Base-by-base conservation (phyloP, 2,113 vertebrate species). In the Anarrhichthys ocellatus region DNA sequence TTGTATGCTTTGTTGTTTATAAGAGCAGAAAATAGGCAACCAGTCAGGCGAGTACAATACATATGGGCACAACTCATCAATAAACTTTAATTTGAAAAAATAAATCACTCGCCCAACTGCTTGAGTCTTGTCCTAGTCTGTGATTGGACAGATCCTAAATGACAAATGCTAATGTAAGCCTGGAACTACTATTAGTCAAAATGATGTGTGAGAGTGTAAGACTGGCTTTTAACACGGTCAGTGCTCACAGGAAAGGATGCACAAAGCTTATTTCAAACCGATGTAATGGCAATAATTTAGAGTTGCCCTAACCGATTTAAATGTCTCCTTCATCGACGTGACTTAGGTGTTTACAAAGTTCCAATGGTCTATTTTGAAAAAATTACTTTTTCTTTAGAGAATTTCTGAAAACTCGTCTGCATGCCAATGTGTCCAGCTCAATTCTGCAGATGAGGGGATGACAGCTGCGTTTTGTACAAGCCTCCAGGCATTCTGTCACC, bases 401-500 rank as follows among this genome's bases (percentile, higher is more conserved):
- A 56, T 72, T 68, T 65, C 72, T 66, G 18, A 78, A 82, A 80
- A 79, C 76, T 84, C 69, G 73, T 74, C 69, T 84, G 84, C 81
- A 88, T 87, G 80, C 67, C 46, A 83, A 80, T 86, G 59, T 27
- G 58, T 59, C 66, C 18, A 3, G 59, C 84, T 86, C 63, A 20
- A 24, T 63, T 44, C 73, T 70, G 61, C 83, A 65, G 73, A 76
- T 83, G 76, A 83, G 63, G 59, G 73, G 80, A 56, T 68, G 88
- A 81, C 87, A 82, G 76, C 80, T 88, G 70, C 72, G 84, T 73
- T 88, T 81, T 88, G 63, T 72, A 59, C 50, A 66, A 69, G 72
- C 81, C 86, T 91, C 74, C 14, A 75, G 83, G 84, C 80, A 54
- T 76, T 87, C 88, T 89, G 82, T 89, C 87, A 86, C 89, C 81